Base-by-base conservation (phyloP, 2,888 invertebrate genomes). In the Junonia oenone region DNA sequence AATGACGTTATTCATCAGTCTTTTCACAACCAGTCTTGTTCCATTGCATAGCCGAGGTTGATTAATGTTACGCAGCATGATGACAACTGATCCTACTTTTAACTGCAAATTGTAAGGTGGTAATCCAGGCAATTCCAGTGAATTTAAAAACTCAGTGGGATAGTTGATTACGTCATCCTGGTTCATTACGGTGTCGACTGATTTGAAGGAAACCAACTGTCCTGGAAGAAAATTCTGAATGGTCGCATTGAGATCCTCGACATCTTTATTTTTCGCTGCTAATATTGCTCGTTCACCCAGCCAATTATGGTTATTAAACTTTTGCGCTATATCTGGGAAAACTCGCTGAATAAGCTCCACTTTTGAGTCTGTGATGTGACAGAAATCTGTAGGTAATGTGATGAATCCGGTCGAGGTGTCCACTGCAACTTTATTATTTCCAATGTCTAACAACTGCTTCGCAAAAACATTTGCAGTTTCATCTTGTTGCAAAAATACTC, bases 251-350 rank as follows among this genome's bases (percentile, higher is more conserved):
- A 58, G 40, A 38, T 26, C 51, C 9, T 50, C 43, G 29, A 58
- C 57, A 48, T 57, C 55, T 46, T 51, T 53, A 45, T 58, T 61
- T 47, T 61, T 61, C 29, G 51, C 51, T 9, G 58, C 58, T 8
- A 58, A 51, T 48, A 69, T 73, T 58, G 63, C 66, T 63, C 68
- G 63, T 65, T 69, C 65, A 59, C 68, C 47, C 19, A 69, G 51
- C 68, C 68, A 71, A 65, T 63, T 49, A 48, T 68, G 61, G 58
- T 69, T 62, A 51, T 62, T 60, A 43, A 49, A 64, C 11, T 68
- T 38, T 61, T 68, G 59, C n/a, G 38, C 35, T 37, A 69, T 50
- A 45, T 67, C 60, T 51, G 67, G 66, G 45, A 65, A 69, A 56
- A 71, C 65, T 33, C 38, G 53, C 51, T 68, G 37, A 58, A 68